These are phyloP conservation scores for Eilema caniola DNA, from an alignment of 2,888 invertebrate genomes.

Conservation along the genomic window DNA sequence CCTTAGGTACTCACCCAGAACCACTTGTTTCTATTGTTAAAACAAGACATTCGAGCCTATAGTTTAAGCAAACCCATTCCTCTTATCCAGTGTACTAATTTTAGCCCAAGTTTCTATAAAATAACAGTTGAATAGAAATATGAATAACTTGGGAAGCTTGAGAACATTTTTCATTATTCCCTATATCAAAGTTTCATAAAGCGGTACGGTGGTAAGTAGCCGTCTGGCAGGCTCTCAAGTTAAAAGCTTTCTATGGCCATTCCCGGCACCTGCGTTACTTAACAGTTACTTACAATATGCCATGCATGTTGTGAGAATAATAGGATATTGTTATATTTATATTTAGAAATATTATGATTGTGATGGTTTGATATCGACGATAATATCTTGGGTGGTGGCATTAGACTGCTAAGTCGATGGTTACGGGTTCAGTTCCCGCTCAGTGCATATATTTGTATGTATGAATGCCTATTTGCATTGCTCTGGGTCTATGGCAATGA, in stretches of 20 bases:
- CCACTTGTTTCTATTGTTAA: no score
- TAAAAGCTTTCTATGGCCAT: constrained; percentile 51
- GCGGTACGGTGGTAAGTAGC: constrained; percentile 40
- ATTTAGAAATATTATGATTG: neutral
- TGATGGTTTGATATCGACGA: neutral
- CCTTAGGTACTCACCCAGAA: no score
- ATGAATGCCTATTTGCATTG: no score
- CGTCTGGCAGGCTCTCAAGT: constrained; percentile 44
- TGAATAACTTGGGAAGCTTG: constrained; percentile 3
- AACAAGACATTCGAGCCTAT: no score
- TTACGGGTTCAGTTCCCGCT: no score
- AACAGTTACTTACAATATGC: constrained; percentile 46
- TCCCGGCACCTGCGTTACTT: constrained; percentile 47
- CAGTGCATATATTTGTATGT: no score
- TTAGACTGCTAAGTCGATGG: no score
- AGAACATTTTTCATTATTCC: constrained; percentile 43
- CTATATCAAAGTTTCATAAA: constrained; percentile 51
- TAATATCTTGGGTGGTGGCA: no score
- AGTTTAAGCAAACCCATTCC: no score
- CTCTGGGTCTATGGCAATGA: no score
- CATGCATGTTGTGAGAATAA: constrained; percentile 16
- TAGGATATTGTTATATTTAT: neutral
- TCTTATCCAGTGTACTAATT: no score
- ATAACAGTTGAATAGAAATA: neutral
- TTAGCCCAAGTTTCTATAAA: no score